Conservation (phyloP, 2,113 vertebrate genomes). For the Nematolebias whitei region DNA sequence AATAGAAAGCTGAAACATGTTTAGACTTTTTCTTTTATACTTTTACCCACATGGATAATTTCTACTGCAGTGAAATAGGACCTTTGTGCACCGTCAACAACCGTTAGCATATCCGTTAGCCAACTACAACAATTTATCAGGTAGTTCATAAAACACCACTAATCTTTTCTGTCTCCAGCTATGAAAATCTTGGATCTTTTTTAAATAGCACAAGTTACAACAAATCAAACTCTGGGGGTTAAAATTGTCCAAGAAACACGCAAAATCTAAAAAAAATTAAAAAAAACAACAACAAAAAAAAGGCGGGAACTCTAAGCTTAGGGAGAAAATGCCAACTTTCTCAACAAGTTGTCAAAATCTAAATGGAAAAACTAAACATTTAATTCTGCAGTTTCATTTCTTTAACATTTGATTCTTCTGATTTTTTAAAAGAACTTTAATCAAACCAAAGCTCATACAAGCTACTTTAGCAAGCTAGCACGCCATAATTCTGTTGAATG, state of each 20-base stretch:
- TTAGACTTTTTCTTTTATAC: background rate
- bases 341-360: background rate
- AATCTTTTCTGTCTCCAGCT: too few species aligned
- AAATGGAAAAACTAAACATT: background rate
- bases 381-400: fast-evolving
- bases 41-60: background rate
- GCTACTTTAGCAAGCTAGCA: background rate
- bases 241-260: too few species aligned
- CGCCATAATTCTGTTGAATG: background rate
- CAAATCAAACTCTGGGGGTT: background rate
- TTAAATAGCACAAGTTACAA: too few species aligned
- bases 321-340: background rate
- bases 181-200: too few species aligned
- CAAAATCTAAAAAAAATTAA: too few species aligned
- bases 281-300: background rate
- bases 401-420: background rate
- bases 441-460: background rate
- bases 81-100: background rate
- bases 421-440: background rate
- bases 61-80: background rate
- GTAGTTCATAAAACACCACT: too few species aligned
- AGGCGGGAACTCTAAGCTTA: background rate
- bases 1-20: conserved; percentile 12
- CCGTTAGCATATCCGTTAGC: background rate
- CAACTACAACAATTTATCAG: background rate